Evolutionary conservation across 2,888 invertebrate species (phyloP).

Genomic region (Carabus problematicus): DNA sequence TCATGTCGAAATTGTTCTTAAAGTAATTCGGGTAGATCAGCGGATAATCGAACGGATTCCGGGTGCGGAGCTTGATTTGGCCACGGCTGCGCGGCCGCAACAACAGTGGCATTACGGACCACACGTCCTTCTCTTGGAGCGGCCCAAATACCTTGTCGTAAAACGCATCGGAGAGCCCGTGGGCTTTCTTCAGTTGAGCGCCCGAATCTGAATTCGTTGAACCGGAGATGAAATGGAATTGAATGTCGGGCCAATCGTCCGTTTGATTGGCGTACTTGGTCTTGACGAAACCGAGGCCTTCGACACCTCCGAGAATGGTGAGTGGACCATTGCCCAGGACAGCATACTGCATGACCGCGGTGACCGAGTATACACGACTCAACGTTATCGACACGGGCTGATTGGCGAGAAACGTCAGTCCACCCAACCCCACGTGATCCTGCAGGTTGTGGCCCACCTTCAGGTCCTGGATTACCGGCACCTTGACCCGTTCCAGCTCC

Average conservation of each 20-base stretch:
- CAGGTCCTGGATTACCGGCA: slow-evolving; percentile 81
- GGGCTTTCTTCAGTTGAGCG: slow-evolving; percentile 78
- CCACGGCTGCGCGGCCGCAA: slow-evolving; percentile 87
- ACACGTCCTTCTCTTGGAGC: slow-evolving; percentile 78
- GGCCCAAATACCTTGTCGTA: slow-evolving; percentile 78
- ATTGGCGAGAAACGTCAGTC: slow-evolving; percentile 82
- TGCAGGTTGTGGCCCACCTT: slow-evolving; percentile 87
- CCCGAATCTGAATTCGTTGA: slow-evolving; percentile 89
- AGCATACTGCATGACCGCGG: slow-evolving; percentile 83
- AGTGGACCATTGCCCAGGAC: slow-evolving; percentile 83
- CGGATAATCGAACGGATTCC: slow-evolving; percentile 87
- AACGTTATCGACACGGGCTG: slow-evolving; percentile 81
- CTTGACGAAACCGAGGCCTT: slow-evolving; percentile 87
- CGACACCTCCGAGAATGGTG: slow-evolving; percentile 88
- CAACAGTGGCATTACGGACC: slow-evolving; percentile 85
- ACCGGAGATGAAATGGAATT: slow-evolving; percentile 83
- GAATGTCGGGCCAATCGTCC: slow-evolving; percentile 87
- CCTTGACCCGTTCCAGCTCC: slow-evolving; percentile 74
- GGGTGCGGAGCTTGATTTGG: slow-evolving; percentile 78
- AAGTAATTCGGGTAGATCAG: slow-evolving; percentile 93
- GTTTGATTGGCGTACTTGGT: slow-evolving; percentile 83
- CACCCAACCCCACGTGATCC: slow-evolving; percentile 88
- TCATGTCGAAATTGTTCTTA: slow-evolving; percentile 78
- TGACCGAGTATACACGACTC: slow-evolving; percentile 77
- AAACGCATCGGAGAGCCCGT: slow-evolving; percentile 77